phyloP scores from a whole-genome alignment of 2,113 vertebrate genomes.

The Nesoenas mayeri region DNA sequence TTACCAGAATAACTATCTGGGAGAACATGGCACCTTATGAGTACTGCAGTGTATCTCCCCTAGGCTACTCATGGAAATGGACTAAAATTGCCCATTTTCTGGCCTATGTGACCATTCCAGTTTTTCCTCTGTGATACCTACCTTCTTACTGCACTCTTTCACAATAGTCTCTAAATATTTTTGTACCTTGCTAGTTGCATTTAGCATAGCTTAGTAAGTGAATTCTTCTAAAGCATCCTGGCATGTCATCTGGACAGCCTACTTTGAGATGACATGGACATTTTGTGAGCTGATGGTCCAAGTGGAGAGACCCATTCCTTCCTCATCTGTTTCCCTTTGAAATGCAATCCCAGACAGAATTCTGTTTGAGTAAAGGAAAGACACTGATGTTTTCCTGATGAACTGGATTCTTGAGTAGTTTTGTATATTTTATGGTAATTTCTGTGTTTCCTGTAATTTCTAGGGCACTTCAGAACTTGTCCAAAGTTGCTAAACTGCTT shows the following conservation, averaged over 20 bases:
- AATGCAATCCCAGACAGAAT: neutral
- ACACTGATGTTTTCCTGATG: neutral
- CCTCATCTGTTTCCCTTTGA: neutral
- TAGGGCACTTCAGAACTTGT: neutral
- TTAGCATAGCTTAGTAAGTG: neutral
- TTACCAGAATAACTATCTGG: neutral
- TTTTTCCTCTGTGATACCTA: neutral
- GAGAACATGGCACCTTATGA: neutral
- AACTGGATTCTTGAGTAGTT: neutral
- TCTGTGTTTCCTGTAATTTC: neutral
- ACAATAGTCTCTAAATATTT: neutral
- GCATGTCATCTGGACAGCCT: neutral
- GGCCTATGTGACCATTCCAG: neutral
- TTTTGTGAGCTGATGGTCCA: neutral
- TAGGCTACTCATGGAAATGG: neutral
- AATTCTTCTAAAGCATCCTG: neutral
- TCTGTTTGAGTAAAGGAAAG: neutral
- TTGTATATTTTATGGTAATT: neutral
- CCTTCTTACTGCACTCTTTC: neutral
- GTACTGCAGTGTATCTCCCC: accelerated
- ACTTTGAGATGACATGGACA: neutral
- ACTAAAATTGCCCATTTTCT: neutral
- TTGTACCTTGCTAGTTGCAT: neutral
- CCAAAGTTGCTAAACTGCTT: neutral
- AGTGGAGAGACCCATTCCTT: neutral